Base-by-base conservation (phyloP, 2,797 vertebrate genomes). In the Epinephelus malabaricus region DNA sequence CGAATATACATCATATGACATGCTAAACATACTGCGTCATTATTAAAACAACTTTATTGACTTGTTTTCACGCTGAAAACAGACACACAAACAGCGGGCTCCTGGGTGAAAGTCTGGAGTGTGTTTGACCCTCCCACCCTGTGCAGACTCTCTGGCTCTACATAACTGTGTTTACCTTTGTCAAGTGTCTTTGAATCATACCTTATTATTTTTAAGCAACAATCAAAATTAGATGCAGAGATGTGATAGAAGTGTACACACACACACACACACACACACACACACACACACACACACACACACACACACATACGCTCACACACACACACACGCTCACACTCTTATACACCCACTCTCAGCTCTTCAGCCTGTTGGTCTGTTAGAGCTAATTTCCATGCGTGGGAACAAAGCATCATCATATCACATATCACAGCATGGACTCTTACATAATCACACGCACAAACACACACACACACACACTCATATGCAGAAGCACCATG, bases 391-490 rank as follows among this genome's bases (percentile, higher is more conserved):
- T 85, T 89, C 80, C 76, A 85, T 85, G 86, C 82, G 87, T 89
- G 80, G 88, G 87, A 88, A 87, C 87, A 88, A 88, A 90, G 73
- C 80, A 64, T 84, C 88, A 80, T 87, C 86, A 85, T 80, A 83
- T 89, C 87, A 58, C 86, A 81, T 69, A 71, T 76, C 71, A 47
- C 74, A 79, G 77, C 34, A 40, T 71, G 54, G 77, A 83, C 19
- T 55, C 81, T 88, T 87, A 68, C 47, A 58, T 76, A 85, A 92
- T 6, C 43, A 55, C 27, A 38, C 9, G 43, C 73, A 65, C 38
- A 45, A 66, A 64, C 59, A 51, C 43, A 47, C 25, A 25, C 25
- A 3, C 63, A 51, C 27, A 15, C 45, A 17, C 49, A 15, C 72
- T 34, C 78, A 58, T 64, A 72, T 56, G 65, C 63, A 69, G 21